phyloP scores from a whole-genome alignment of 53 echinoderm and acorn worm genomes.

The Echinarachnius parma region DNA sequence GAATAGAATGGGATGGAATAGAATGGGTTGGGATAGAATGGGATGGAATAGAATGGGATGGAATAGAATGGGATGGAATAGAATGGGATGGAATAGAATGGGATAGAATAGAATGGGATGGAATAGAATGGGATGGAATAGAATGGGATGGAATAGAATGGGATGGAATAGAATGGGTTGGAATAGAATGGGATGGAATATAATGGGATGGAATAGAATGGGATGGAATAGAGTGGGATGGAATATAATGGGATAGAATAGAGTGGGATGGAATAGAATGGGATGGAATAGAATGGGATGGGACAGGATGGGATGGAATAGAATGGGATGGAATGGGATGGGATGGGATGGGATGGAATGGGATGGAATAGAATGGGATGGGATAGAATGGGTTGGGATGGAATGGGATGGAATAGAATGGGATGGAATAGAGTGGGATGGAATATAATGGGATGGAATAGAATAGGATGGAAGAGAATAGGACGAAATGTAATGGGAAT shows the following conservation, averaged over 20 bases:
- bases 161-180: conserved; percentile 15
- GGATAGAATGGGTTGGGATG: too few species aligned
- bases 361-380: too few species aligned
- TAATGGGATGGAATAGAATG: too few species aligned
- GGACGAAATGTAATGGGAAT: background rate
- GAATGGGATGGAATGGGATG: too few species aligned
- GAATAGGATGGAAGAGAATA: background rate
- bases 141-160: background rate
- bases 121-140: background rate
- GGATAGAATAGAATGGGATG: background rate
- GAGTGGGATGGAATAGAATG: too few species aligned
- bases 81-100: background rate
- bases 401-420: too few species aligned
- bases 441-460: background rate
- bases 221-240: too few species aligned
- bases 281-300: too few species aligned
- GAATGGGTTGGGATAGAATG: conserved; percentile 13
- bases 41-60: background rate
- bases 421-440: background rate
- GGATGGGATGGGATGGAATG: too few species aligned
- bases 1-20: background rate
- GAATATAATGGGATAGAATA: too few species aligned
- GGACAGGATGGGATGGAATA: too few species aligned
- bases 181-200: background rate
- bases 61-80: too few species aligned